Base-by-base conservation (phyloP, 2,797 vertebrate genomes). In the Zenarchopterus dispar region DNA sequence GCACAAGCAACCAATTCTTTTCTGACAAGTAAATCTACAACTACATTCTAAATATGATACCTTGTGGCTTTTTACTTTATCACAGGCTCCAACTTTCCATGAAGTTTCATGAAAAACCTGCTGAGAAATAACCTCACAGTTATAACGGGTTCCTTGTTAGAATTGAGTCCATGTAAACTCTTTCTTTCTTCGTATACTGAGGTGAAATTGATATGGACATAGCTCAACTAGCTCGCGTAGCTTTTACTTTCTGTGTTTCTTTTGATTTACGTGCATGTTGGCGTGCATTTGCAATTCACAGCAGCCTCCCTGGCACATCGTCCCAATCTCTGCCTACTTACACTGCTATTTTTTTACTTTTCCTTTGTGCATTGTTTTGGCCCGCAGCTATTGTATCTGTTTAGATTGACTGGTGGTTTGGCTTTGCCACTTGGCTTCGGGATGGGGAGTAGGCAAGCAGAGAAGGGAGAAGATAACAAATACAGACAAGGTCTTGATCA, bases 301-400 rank as follows among this genome's bases (percentile, higher is more conserved):
- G 82, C 65, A 78, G 77, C 84, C 75, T 88, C 82, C 80, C 73
- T 85, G 64, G 67, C 59, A 53, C 81, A 82, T 86, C 87, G 87
- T 88, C 80, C 76, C 81, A 76, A 80, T 88, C 81, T 75, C 82
- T 80, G 82, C 79, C 82, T 80, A 81, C 85, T 85, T 82, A 70
- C 57, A 43, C 79, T 52, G 62, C 53, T 63, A 23, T 80, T 70
- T 70, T 62, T 73, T 66, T 62, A 59, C n/a, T 82, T 80, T 78
- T 70, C 84, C 84, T 83, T 78, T 81, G 85, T 85, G 84, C 77
- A 88, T 85, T 90, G 89, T 92, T 91, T 86, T 86, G 89, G 89
- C 90, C 90, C 85, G 81, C 78, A 90, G 91, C 89, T 84, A 88
- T 88, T 89, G 86, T 88, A 81, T 91, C 81, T 80, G 82, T 89